Evolutionary conservation across 1,140 invertebrate genomes (phyloP).

Genomic region (Ips nitidus): DNA sequence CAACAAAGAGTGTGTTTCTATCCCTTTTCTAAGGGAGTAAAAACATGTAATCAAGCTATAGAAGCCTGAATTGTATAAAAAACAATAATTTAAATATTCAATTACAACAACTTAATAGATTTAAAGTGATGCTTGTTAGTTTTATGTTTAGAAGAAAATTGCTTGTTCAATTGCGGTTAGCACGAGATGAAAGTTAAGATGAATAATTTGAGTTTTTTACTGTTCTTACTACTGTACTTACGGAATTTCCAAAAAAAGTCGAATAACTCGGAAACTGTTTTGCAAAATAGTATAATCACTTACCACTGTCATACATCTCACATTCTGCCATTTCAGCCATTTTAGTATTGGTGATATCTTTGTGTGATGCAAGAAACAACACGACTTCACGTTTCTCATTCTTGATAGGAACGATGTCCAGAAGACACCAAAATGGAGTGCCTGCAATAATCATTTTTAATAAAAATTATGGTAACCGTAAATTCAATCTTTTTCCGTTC

Average conservation of each 20-base stretch:
- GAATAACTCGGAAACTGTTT: no score
- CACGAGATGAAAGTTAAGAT: no score
- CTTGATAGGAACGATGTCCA: constrained; percentile 98
- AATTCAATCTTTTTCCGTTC: not conserved
- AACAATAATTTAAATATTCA: no score
- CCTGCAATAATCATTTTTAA: constrained; percentile 60
- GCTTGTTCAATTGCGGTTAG: no score
- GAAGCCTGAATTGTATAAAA: no score
- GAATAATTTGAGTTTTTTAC: not conserved
- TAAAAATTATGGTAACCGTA: not conserved
- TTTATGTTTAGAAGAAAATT: no score
- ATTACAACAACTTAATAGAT: no score
- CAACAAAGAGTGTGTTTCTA: no score
- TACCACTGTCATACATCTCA: constrained; percentile 81
- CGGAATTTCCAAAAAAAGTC: not conserved
- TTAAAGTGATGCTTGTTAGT: no score
- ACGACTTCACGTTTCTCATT: constrained; percentile 98
- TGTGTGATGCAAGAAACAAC: constrained; percentile 93
- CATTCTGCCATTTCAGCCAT: constrained; percentile 76
- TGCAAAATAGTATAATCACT: constrained; percentile 50
- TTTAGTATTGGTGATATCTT: constrained; percentile 92
- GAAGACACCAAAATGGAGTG: constrained; percentile 89
- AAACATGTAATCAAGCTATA: no score
- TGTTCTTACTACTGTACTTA: not conserved
- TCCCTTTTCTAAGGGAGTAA: no score